These are phyloP conservation scores for Ancistrus triradiatus DNA, from an alignment of 2,113 vertebrate species.

Conservation along the genomic window DNA sequence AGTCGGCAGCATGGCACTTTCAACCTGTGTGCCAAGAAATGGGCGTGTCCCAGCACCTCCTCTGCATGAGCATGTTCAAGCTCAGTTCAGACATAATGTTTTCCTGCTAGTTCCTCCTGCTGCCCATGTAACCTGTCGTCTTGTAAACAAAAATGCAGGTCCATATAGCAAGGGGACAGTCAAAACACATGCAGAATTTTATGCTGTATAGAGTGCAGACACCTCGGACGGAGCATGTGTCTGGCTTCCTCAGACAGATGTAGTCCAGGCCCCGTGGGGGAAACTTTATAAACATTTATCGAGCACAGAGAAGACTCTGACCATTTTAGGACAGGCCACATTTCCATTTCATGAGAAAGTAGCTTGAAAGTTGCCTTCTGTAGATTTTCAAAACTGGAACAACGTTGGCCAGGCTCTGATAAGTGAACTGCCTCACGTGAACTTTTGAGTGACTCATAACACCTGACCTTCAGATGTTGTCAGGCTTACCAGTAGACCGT, in stretches of 20 bases:
- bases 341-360: slow-evolving; percentile 40
- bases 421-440: no score
- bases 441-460: slow-evolving; percentile 10
- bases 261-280: slow-evolving; percentile 33
- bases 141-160: slow-evolving; percentile 22
- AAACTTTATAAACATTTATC: slow-evolving; percentile 60
- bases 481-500: not conserved
- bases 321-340: slow-evolving; percentile 50
- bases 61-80: no score
- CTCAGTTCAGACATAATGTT: no score
- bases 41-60: slow-evolving; percentile 60
- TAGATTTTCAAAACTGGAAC: not conserved
- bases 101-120: not conserved
- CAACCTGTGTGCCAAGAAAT: slow-evolving; percentile 58
- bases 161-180: slow-evolving; percentile 23
- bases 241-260: slow-evolving; percentile 38
- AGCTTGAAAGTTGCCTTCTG: slow-evolving; percentile 46
- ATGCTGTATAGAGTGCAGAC: slow-evolving; percentile 32
- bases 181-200: slow-evolving; percentile 41
- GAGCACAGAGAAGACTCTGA: slow-evolving; percentile 32
- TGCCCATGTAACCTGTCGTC: not conserved
- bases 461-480: not conserved
- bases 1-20: slow-evolving; percentile 58
- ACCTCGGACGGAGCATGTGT: slow-evolving; percentile 34
- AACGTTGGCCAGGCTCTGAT: no score